Conservation (phyloP, 2,888 invertebrate species). For the Ptychoptera albimana region DNA sequence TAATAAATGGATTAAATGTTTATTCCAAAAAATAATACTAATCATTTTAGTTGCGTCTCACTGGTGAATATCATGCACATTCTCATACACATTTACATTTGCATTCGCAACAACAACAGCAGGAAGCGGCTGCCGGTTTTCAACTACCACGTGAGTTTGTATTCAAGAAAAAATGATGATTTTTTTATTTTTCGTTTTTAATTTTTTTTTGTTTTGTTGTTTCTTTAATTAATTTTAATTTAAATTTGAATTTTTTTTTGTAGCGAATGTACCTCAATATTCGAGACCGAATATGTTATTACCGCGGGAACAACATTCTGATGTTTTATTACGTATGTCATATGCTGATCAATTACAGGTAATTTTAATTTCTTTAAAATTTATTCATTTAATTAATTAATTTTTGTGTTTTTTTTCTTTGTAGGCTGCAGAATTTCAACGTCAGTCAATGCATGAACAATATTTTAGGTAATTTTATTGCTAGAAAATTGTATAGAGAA, state of each 20-base stretch:
- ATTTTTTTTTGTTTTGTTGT: background rate
- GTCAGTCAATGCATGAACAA: conserved; percentile 30
- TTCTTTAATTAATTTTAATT: background rate
- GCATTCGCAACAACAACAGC: conserved; percentile 65
- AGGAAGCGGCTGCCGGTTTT: conserved; percentile 37
- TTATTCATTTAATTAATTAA: conserved; percentile 18
- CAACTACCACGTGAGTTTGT: conserved; percentile 41
- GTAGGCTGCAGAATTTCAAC: conserved; percentile 32
- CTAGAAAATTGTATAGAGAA: too few relatives aligned
- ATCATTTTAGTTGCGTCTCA: conserved; percentile 64
- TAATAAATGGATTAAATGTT: background rate
- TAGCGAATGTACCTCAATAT: conserved; percentile 32
- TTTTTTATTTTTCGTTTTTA: background rate
- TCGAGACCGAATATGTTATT: conserved; percentile 34
- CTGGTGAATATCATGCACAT: conserved; percentile 85
- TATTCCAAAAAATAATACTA: too few relatives aligned
- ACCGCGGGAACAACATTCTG: conserved; percentile 31
- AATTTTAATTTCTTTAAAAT: conserved; percentile 17
- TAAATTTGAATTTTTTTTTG: conserved; percentile 7
- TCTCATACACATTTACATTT: conserved; percentile 85
- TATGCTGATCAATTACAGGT: conserved; percentile 33
- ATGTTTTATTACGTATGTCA: conserved; percentile 31
- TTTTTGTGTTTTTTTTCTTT: conserved; percentile 29
- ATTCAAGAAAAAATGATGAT: conserved; percentile 19
- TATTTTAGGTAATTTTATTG: conserved; percentile 26